Evolutionary conservation across 2,113 vertebrate species (phyloP), one percentile per base, ranked within the genome.

Genomic region (Lophius piscatorius): DNA sequence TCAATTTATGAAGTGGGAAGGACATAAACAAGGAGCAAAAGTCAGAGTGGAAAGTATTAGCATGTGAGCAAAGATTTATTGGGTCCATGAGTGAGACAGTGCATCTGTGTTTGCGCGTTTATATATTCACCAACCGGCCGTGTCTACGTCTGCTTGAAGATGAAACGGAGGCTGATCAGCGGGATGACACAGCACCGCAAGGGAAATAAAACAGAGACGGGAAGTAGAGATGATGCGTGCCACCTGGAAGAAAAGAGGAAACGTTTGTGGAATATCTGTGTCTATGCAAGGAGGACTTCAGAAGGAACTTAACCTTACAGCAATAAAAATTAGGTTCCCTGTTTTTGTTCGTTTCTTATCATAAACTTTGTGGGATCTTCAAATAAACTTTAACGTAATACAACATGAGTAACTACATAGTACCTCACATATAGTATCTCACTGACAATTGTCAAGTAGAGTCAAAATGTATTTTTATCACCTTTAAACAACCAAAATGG

Each of bases 1-100:
- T 7, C 45, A 55, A 73, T 63, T 72, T 71, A 78, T 21, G 46
- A 64, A 61, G 67, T 75, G 75, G 33, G 33, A 6, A 42, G 36
- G 45, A 75, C 24, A 20, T 28, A n/a, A 55, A 41, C 12, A 45
- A 64, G 21, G 16, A 7, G n/a, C 4, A 17, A 13, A 28, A 5
- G 46, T 10, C 21, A 0, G 18, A 2, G 1, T 40, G 57, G 44
- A 66, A 42, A 48, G 46, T 18, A 18, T 22, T 14, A 28, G 28
- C 6, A 6, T 36, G 23, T 20, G 22, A 23, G 54, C 16, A 20
- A 21, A 41, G 42, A 51, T 28, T 39, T 7, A 20, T 1, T 3
- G 26, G 5, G 42, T 42, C 56, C 51, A 42, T 18, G 52, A 34
- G 26, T 31, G 51, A 63, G 46, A 11, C 6, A 5, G 42, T 2